phyloP scores from a whole-genome alignment of 2,888 invertebrate genomes.

The Amblyteles armatorius region DNA sequence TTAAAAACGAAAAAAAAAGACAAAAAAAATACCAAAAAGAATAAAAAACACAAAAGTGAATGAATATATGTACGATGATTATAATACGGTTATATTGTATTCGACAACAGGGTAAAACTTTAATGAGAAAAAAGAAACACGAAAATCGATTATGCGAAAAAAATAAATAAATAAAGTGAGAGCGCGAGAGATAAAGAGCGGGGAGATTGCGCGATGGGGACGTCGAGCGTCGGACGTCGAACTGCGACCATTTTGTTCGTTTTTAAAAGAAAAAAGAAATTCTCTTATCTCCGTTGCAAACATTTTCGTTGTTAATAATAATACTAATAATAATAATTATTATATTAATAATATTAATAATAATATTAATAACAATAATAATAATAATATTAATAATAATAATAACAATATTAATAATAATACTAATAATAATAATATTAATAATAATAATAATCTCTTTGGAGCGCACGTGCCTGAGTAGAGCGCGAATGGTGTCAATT shows the following conservation, averaged over 20 bases:
- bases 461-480: slow-evolving; percentile 60
- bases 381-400: too few relatives aligned
- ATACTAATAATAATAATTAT: too few relatives aligned
- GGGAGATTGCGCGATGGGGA: slow-evolving; percentile 66
- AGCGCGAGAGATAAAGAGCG: slow-evolving; percentile 23
- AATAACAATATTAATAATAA: too few relatives aligned
- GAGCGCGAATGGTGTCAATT: slow-evolving; percentile 77
- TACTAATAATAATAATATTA: not conserved
- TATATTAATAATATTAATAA: too few relatives aligned
- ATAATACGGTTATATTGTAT: slow-evolving; percentile 81
- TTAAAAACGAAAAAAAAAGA: slow-evolving; percentile 41
- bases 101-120: slow-evolving; percentile 83
- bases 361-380: too few relatives aligned
- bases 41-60: slow-evolving; percentile 65
- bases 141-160: slow-evolving; percentile 60
- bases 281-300: slow-evolving; percentile 43
- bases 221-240: slow-evolving; percentile 75
- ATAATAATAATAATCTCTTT: slow-evolving; percentile 57
- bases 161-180: slow-evolving; percentile 48
- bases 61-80: slow-evolving; percentile 76
- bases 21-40: slow-evolving; percentile 8
- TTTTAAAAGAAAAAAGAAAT: slow-evolving; percentile 19
- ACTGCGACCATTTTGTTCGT: slow-evolving; percentile 80
- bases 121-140: slow-evolving; percentile 66
- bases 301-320: not conserved